A percentile compares a stretch with the other conserved stretches of the same genome.
These are phyloP conservation scores for Sphenopsis melanotis DNA, from an alignment of 2,797 vertebrate species.

Conservation along the genomic window DNA sequence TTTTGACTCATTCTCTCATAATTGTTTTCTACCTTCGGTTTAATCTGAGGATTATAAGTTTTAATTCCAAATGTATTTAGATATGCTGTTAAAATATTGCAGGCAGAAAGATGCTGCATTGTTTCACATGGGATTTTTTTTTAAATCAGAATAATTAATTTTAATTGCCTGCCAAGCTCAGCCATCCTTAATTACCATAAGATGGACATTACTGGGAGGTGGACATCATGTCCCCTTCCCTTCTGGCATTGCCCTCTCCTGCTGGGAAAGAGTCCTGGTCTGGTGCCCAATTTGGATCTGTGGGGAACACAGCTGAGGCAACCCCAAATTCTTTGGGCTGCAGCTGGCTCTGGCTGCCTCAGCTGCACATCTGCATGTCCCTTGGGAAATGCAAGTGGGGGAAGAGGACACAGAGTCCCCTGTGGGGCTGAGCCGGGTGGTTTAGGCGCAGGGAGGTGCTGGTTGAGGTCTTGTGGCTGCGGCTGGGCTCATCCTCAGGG, in stretches of 20 bases:
- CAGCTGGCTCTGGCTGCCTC: not conserved
- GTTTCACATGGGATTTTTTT: not conserved
- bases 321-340: not conserved
- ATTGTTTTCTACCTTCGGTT: not conserved
- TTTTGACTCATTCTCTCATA: not conserved
- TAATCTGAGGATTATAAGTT: not conserved
- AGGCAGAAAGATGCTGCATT: not conserved
- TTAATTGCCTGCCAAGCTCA: not conserved
- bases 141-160: not conserved
- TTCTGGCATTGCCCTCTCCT: not conserved
- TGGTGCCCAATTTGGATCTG: not conserved
- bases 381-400: not conserved
- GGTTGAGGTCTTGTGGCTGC: not conserved
- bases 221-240: not conserved
- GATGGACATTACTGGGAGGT: not conserved
- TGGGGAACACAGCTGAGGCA: not conserved
- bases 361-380: rapidly evolving
- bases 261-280: not conserved
- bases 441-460: not conserved
- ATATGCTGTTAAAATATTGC: not conserved
- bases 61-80: not conserved
- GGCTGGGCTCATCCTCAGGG: not conserved
- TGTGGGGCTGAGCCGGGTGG: rapidly evolving
- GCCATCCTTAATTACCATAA: not conserved
- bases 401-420: not conserved